Evolutionary conservation across 1,140 invertebrate genomes (phyloP).

Genomic region (Bombus confusus): DNA sequence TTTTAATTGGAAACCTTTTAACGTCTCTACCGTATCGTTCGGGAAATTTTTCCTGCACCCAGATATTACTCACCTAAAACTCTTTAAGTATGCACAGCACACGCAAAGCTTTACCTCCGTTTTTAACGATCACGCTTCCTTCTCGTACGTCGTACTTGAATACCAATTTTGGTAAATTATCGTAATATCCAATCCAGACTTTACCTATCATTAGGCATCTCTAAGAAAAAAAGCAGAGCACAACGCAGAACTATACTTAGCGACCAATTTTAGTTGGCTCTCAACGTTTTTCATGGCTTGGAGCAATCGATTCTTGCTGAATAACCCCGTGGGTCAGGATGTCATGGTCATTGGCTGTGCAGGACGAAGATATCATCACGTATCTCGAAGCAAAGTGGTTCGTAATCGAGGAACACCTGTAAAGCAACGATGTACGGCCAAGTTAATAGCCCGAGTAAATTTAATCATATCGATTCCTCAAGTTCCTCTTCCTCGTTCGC

Average conservation of each 20-base stretch:
- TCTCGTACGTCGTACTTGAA: background rate
- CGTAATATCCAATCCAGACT: background rate
- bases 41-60: background rate
- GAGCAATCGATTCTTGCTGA: conserved; percentile 12
- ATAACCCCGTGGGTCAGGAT: conserved; percentile 25
- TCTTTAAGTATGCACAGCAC: background rate
- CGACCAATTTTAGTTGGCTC: background rate
- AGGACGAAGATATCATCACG: conserved; percentile 10
- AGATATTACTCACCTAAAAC: background rate
- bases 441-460: conserved; percentile 8
- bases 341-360: conserved; percentile 37
- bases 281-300: too few species aligned
- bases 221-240: background rate
- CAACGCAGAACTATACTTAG: too few species aligned
- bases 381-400: conserved; percentile 65
- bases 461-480: conserved; percentile 6
- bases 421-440: conserved; percentile 19
- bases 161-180: conserved; percentile 4
- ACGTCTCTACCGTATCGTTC: background rate
- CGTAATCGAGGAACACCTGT: conserved; percentile 63
- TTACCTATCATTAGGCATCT: background rate
- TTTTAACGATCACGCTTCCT: background rate
- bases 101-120: background rate
- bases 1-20: too few species aligned
- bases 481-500: too few species aligned